These are phyloP conservation scores for Montipora capitata DNA, from an alignment of 92 coral and sea anemone species.

Conservation along the genomic window DNA sequence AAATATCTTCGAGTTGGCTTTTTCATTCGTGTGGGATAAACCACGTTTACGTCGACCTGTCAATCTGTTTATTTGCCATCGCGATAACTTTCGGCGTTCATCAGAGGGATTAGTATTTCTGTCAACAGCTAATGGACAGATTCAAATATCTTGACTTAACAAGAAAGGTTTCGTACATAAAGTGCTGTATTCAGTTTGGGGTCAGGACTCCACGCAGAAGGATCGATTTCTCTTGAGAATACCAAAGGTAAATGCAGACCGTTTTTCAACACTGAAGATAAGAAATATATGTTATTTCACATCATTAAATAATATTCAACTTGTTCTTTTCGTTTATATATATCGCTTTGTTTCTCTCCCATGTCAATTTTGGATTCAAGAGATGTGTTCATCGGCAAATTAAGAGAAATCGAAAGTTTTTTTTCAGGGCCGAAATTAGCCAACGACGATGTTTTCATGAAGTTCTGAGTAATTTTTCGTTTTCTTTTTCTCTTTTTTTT, in stretches of 20 bases:
- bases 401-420: too few species aligned
- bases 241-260: not conserved
- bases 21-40: not conserved
- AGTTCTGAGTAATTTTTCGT: not conserved
- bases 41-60: not conserved
- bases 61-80: not conserved
- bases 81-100: not conserved
- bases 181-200: not conserved
- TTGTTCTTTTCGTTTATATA: too few species aligned
- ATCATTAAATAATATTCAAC: too few species aligned
- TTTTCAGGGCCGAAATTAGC: too few species aligned
- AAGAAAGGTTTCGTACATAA: not conserved
- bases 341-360: too few species aligned
- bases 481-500: not conserved
- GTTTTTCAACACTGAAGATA: too few species aligned
- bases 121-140: constrained; percentile 4
- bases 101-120: not conserved
- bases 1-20: too few species aligned
- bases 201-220: not conserved
- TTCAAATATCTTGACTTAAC: not conserved
- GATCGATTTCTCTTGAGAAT: not conserved
- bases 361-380: too few species aligned
- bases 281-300: too few species aligned
- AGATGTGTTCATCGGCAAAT: too few species aligned
- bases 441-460: not conserved